phyloP scores from a whole-genome alignment of 2,113 vertebrate species.

The Capreolus pygargus region DNA sequence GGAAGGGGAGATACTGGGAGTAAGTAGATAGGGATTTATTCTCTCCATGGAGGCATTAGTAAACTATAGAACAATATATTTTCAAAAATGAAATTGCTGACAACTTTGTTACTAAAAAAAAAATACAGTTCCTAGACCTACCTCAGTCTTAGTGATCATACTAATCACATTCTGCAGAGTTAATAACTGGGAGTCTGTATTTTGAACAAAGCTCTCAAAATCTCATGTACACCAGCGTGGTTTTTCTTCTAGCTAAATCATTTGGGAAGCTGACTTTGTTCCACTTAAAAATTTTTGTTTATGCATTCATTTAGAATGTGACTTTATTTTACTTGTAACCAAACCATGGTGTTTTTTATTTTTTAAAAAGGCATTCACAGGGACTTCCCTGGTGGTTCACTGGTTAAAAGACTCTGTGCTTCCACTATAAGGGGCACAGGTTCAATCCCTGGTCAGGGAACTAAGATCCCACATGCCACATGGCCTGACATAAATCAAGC shows the following conservation, averaged over 20 bases:
- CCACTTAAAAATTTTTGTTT: not conserved
- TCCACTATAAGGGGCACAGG: not conserved
- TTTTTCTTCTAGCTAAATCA: not conserved
- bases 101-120: not conserved
- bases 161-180: not conserved
- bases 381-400: not conserved
- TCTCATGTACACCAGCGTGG: not conserved
- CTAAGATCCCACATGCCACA: not conserved
- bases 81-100: not conserved
- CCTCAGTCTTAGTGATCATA: not conserved
- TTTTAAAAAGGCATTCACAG: not conserved
- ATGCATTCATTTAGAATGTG: not conserved
- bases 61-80: not conserved
- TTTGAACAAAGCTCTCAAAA: not conserved
- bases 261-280: not conserved
- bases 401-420: not conserved
- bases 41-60: not conserved
- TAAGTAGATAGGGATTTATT: not conserved
- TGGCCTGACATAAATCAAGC: not conserved
- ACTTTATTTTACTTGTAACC: slow-evolving; percentile 21
- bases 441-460: not conserved
- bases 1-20: not conserved
- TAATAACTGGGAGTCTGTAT: not conserved
- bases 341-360: not conserved
- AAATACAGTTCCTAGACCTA: not conserved